Percentiles rank a stretch among this genome's conserved stretches.
Conservation (phyloP, 2,113 vertebrate species). For the Eurypyga helias region DNA sequence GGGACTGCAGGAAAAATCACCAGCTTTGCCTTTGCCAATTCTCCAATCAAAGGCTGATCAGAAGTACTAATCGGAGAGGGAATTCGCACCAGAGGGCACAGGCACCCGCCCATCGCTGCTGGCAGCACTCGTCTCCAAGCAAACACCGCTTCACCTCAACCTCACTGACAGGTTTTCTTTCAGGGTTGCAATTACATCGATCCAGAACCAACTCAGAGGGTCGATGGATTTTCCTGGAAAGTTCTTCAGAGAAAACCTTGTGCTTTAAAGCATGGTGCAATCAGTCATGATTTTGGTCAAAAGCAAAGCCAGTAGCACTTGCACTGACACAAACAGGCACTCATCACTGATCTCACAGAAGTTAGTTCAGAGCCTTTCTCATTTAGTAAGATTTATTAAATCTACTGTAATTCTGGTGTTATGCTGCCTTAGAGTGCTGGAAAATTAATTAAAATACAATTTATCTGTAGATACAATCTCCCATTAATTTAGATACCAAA, state of each 20-base stretch:
- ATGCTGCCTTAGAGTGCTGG: not conserved
- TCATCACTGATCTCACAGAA: not conserved
- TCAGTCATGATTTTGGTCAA: constrained; percentile 1
- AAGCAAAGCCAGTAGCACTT: not conserved
- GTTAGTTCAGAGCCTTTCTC: not conserved
- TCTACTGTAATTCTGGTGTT: not conserved
- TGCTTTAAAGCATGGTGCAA: not conserved
- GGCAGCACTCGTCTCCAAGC: not conserved
- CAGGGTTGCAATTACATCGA: not conserved
- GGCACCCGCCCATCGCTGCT: not conserved
- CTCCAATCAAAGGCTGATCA: not conserved
- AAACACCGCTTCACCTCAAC: not conserved
- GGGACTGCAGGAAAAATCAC: not conserved
- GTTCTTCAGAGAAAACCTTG: not conserved
- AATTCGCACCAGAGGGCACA: not conserved
- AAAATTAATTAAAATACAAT: not conserved
- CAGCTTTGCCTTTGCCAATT: not conserved
- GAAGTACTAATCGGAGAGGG: not conserved
- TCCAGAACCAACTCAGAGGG: not conserved
- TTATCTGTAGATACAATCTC: not conserved
- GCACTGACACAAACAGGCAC: not conserved
- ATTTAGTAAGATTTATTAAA: not conserved
- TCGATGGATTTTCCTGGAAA: not conserved
- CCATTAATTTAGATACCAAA: constrained; percentile 8
- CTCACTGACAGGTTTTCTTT: not conserved